phyloP scores from a whole-genome alignment of 2,888 invertebrate species.

The Euplexia lucipara region DNA sequence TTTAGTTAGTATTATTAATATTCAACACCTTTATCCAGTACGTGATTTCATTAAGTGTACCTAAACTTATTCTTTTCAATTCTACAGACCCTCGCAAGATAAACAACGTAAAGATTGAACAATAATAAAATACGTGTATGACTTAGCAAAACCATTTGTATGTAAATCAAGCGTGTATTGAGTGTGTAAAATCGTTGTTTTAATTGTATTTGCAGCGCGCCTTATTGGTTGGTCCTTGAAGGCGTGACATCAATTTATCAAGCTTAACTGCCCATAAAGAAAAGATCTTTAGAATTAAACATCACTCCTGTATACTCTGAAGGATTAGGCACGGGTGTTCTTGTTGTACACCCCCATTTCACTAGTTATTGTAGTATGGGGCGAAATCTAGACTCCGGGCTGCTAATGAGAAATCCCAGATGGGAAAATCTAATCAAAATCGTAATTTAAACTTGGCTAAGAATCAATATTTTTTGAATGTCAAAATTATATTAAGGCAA shows the following conservation, averaged over 20 bases:
- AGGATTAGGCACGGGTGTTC: too few relatives aligned
- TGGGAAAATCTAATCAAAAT: too few relatives aligned
- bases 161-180: conserved; percentile 55
- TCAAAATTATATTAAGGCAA: too few relatives aligned
- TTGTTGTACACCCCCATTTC: too few relatives aligned
- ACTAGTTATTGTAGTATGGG: too few relatives aligned
- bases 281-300: too few relatives aligned
- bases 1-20: conserved; percentile 5
- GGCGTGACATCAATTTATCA: conserved; percentile 57
- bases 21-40: conserved; percentile 23
- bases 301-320: too few relatives aligned
- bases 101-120: conserved; percentile 39
- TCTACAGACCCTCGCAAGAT: conserved; percentile 27
- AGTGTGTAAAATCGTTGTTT: conserved; percentile 58
- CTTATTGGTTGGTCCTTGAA: conserved; percentile 50
- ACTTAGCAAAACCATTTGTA: conserved; percentile 55
- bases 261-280: conserved; percentile 46
- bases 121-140: conserved; percentile 44
- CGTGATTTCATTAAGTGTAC: conserved; percentile 6
- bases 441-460: too few relatives aligned
- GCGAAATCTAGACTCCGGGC: too few relatives aligned
- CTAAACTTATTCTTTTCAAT: conserved; percentile 18
- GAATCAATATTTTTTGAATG: too few relatives aligned
- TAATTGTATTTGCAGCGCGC: conserved; percentile 55
- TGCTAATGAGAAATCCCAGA: too few relatives aligned